Evolutionary conservation across 2,113 vertebrate species (phyloP).

Genomic region (Sphyrna mokarran): DNA sequence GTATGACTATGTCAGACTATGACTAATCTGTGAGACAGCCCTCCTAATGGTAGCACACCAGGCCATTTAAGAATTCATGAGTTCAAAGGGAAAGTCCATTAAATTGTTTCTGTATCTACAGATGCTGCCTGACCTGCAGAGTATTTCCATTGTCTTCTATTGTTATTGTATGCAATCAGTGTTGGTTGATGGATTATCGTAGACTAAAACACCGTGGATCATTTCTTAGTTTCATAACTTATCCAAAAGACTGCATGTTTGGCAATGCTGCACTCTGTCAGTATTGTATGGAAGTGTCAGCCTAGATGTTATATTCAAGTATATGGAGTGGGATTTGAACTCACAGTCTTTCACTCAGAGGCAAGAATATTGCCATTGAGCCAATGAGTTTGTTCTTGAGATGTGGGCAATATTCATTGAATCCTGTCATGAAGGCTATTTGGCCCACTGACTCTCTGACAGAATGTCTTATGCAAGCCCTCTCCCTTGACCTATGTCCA

Average conservation of each 20-base stretch:
- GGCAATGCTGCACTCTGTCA: background rate
- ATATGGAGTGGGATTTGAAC: background rate
- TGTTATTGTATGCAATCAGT: background rate
- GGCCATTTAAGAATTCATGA: background rate
- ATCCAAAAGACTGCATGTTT: background rate
- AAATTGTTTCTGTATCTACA: too few species aligned
- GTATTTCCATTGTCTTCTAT: too few species aligned
- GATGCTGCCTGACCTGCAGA: too few species aligned
- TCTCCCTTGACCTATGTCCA: too few species aligned
- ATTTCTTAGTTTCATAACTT: background rate
- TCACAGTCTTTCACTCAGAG: background rate
- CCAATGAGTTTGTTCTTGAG: background rate
- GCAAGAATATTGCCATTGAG: background rate
- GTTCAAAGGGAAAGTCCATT: background rate
- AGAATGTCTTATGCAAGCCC: too few species aligned
- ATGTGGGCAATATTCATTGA: background rate
- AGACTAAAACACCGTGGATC: background rate
- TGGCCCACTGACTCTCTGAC: too few species aligned
- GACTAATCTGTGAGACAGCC: too few species aligned
- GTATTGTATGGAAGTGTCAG: background rate
- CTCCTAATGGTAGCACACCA: too few species aligned
- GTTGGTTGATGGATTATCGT: background rate
- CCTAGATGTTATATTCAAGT: background rate
- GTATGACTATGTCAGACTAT: too few species aligned
- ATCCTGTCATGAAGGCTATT: too few species aligned